Percentiles rank a stretch among this genome's conserved stretches.
phyloP scores from a whole-genome alignment of 1,140 invertebrate genomes.

The Gonioctena quinquepunctata region DNA sequence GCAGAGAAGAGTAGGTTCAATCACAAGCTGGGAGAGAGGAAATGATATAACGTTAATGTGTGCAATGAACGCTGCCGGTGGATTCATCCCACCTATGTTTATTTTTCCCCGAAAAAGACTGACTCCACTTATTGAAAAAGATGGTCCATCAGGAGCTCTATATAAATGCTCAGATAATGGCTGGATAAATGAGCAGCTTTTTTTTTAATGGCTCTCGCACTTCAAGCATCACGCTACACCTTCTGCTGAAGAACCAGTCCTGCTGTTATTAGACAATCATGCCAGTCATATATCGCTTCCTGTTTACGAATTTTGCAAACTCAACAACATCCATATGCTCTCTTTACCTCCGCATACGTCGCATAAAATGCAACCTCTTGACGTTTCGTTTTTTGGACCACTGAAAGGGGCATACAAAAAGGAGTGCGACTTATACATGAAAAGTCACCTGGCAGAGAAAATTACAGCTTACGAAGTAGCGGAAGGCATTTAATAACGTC shows the following conservation, averaged over 20 bases:
- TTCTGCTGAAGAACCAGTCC: slow-evolving; percentile 31
- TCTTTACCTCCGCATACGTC: slow-evolving; percentile 31
- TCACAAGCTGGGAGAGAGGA: slow-evolving; percentile 16
- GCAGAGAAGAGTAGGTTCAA: slow-evolving; percentile 15
- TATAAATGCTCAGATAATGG: slow-evolving; percentile 46
- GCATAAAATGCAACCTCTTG: slow-evolving; percentile 52
- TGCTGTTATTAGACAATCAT: slow-evolving; percentile 48
- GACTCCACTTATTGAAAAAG: slow-evolving; percentile 33
- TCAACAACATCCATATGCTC: slow-evolving; percentile 37
- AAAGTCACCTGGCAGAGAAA: slow-evolving; percentile 24
- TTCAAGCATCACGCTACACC: slow-evolving; percentile 32
- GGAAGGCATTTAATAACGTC: slow-evolving; percentile 19
- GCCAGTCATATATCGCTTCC: slow-evolving; percentile 26
- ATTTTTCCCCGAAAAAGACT: slow-evolving; percentile 28
- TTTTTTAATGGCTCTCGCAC: slow-evolving; percentile 24
- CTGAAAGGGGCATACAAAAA: slow-evolving; percentile 39
- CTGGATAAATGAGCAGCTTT: slow-evolving; percentile 38
- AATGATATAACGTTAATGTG: slow-evolving; percentile 24
- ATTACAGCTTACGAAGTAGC: slow-evolving; percentile 37
- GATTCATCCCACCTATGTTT: slow-evolving; percentile 27
- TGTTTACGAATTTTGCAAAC: slow-evolving; percentile 36
- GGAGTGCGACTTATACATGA: slow-evolving; percentile 39
- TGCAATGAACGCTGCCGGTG: slow-evolving; percentile 29
- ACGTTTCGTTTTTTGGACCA: slow-evolving; percentile 41
- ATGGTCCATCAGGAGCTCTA: slow-evolving; percentile 44